phyloP scores from a whole-genome alignment of 2,888 invertebrate species.

The Xylota sylvarum region DNA sequence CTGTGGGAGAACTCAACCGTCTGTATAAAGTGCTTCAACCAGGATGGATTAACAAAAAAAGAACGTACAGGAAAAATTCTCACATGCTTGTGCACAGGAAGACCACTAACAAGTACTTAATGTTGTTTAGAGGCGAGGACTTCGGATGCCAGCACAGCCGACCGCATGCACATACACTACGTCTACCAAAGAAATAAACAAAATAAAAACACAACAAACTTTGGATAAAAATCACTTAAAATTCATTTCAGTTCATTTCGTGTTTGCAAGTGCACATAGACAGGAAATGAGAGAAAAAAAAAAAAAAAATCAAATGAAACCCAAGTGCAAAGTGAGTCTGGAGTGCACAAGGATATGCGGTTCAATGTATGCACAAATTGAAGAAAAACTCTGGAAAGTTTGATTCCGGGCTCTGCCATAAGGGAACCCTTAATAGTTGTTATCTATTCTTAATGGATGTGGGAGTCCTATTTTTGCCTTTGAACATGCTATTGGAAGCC shows the following conservation, averaged over 20 bases:
- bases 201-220: conserved; percentile 51
- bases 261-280: conserved; percentile 39
- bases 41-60: background rate
- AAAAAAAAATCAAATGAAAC: conserved; percentile 16
- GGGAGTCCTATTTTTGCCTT: background rate
- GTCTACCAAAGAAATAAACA: conserved; percentile 2
- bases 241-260: conserved; percentile 74
- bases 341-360: conserved; percentile 49
- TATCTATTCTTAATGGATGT: conserved; percentile 29
- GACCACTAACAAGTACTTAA: conserved; percentile 50
- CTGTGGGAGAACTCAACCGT: conserved; percentile 54
- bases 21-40: conserved; percentile 27
- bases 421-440: conserved; percentile 11
- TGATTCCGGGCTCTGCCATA: background rate
- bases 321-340: conserved; percentile 36
- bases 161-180: conserved; percentile 21
- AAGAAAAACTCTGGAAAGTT: conserved; percentile 40
- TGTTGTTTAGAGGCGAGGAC: conserved; percentile 41
- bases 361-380: conserved; percentile 32
- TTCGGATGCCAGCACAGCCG: conserved; percentile 12
- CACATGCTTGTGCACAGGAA: conserved; percentile 32
- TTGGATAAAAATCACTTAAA: conserved; percentile 77
- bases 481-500: conserved; percentile 9
- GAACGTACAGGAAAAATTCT: background rate
- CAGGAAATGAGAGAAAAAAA: conserved; percentile 17